Percentiles rank a stretch among this genome's conserved stretches.
Evolutionary conservation across 2,888 invertebrate genomes (phyloP).

Genomic region (Agrochola macilenta): DNA sequence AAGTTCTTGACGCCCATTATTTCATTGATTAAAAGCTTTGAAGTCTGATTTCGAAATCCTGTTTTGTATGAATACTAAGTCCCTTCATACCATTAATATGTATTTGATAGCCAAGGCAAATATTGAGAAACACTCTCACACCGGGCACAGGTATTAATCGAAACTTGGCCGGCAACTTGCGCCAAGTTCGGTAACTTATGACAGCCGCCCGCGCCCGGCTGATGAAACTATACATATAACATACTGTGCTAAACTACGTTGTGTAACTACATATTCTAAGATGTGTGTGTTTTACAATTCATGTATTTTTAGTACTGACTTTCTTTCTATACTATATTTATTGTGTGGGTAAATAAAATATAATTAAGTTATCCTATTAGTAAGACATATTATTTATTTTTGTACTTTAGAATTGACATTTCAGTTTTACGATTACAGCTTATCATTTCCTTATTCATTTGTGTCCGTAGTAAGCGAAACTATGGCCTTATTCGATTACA

Average conservation of each 20-base stretch:
- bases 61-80: background rate
- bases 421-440: background rate
- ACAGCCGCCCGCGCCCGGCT: constrained; percentile 23
- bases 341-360: background rate
- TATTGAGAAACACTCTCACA: constrained; percentile 35
- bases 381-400: background rate
- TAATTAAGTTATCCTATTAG: too few species aligned
- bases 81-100: constrained; percentile 16
- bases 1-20: background rate
- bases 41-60: background rate
- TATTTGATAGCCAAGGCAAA: constrained; percentile 37
- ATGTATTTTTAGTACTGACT: too few species aligned
- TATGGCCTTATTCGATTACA: background rate
- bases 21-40: background rate
- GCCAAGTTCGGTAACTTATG: constrained; percentile 57
- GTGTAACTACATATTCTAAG: background rate
- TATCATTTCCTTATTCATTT: background rate
- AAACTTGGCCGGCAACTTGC: constrained; percentile 45
- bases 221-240: constrained; percentile 18
- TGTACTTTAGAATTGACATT: background rate
- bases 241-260: background rate
- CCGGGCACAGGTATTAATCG: constrained; percentile 57
- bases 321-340: background rate
- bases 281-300: background rate
- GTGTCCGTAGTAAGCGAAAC: background rate